Evolutionary conservation across 2,797 vertebrate genomes (phyloP).

Genomic region (Morelia viridis): DNA sequence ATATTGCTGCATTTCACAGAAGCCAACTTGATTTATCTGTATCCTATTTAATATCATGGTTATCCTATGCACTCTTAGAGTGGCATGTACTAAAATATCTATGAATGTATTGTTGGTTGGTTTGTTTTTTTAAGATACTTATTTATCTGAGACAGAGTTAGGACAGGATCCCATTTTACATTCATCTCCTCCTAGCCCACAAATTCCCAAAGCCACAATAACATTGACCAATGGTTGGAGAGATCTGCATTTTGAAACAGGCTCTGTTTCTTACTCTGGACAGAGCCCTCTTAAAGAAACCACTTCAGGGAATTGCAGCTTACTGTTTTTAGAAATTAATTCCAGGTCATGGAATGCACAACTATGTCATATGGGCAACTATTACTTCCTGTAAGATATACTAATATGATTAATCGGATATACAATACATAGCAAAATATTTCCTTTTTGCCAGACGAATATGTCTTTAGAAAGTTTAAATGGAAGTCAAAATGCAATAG

Average conservation of each 20-base stretch:
- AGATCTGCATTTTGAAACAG: not conserved
- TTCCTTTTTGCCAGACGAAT: slow-evolving; percentile 14
- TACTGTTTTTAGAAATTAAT: not conserved
- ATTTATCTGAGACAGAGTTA: no score
- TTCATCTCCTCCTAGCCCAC: not conserved
- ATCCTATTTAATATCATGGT: no score
- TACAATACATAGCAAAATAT: not conserved
- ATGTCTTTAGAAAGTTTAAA: slow-evolving; percentile 22
- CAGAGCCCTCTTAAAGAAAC: not conserved
- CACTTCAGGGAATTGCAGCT: not conserved
- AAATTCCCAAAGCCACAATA: not conserved
- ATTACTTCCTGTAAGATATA: no score
- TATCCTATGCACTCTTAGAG: no score
- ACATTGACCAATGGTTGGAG: not conserved
- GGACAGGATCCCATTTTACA: not conserved
- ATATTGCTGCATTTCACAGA: no score
- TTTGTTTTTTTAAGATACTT: no score
- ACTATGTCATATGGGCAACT: not conserved
- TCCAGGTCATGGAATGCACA: not conserved
- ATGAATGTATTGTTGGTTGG: no score
- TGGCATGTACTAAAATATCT: no score
- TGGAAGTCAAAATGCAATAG: not conserved
- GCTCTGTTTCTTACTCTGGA: not conserved
- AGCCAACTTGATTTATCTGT: no score
- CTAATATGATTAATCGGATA: not conserved